These are phyloP conservation scores for Alcis repandata DNA, from an alignment of 2,888 invertebrate genomes.

Conservation along the genomic window DNA sequence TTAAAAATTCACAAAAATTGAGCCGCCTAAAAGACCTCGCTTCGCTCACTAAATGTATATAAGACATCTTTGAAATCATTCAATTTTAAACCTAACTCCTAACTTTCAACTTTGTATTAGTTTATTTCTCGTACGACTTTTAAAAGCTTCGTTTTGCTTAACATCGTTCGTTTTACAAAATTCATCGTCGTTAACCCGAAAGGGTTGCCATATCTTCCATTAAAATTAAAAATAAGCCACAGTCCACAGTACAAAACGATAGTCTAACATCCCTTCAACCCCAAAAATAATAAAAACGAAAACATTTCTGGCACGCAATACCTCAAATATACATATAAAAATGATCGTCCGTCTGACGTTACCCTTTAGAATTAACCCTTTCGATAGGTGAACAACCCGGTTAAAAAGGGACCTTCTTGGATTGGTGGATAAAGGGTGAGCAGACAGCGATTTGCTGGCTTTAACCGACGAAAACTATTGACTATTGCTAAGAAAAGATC, in stretches of 20 bases:
- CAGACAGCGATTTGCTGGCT: conserved; percentile 51
- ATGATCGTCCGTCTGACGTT: conserved; percentile 67
- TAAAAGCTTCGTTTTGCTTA: too few species aligned
- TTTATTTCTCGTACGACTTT: background rate
- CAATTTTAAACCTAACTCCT: too few species aligned
- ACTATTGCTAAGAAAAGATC: too few species aligned
- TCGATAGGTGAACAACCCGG: conserved; percentile 85
- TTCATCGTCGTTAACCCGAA: background rate
- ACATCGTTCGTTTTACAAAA: background rate
- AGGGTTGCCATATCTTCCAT: conserved; percentile 26
- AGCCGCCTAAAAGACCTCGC: too few species aligned
- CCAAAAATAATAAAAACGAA: conserved; percentile 62
- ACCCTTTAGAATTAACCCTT: conserved; percentile 84
- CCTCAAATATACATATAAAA: conserved; percentile 71
- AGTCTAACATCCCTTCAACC: conserved; percentile 66
- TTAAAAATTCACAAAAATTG: too few species aligned
- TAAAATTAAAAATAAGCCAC: conserved; percentile 37
- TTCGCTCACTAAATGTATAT: too few species aligned
- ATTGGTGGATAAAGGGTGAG: conserved; percentile 49
- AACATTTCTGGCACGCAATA: conserved; percentile 73
- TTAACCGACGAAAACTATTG: background rate
- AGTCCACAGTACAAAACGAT: conserved; percentile 57
- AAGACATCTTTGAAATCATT: too few species aligned
- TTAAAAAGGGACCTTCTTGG: conserved; percentile 74
- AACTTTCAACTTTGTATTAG: too few species aligned